phyloP scores from a whole-genome alignment of 2,797 vertebrate species.

The Tapera naevia region DNA sequence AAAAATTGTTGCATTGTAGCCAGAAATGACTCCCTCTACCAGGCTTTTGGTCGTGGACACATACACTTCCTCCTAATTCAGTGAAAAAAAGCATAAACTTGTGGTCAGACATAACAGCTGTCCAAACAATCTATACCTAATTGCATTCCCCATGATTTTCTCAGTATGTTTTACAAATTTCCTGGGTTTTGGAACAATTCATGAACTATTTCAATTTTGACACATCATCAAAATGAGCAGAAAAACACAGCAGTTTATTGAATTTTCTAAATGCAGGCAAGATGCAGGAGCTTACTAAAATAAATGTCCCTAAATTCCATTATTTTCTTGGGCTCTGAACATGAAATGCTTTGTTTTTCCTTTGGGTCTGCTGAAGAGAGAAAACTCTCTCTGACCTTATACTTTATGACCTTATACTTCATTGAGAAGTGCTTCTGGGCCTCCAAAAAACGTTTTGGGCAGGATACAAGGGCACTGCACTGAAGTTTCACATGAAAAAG shows the following conservation, averaged over 20 bases:
- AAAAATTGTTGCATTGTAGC: conserved; percentile 72
- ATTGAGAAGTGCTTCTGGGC: not conserved
- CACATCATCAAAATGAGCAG: not conserved
- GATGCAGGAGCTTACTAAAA: not conserved
- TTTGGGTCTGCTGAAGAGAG: not conserved
- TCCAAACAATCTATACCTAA: not conserved
- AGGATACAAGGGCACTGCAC: not conserved
- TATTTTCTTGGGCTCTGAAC: not conserved
- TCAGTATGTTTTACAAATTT: not conserved
- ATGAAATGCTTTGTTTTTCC: not conserved
- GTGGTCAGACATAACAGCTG: not conserved
- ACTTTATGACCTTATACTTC: not conserved
- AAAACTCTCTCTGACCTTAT: not conserved
- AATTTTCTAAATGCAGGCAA: not conserved
- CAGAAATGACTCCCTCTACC: conserved; percentile 67
- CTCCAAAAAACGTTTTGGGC: not conserved
- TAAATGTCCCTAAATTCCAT: not conserved
- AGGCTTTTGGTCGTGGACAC: conserved; percentile 63
- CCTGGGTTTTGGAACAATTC: not conserved
- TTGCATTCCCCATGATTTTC: not conserved
- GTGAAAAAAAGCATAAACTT: not conserved
- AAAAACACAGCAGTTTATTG: not conserved
- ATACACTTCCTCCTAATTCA: conserved; percentile 68
- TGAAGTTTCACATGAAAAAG: not conserved
- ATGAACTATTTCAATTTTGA: not conserved